Percentiles rank a stretch among this genome's conserved stretches.
phyloP scores from a whole-genome alignment of 2,888 invertebrate genomes.

The Tetragonisca angustula region DNA sequence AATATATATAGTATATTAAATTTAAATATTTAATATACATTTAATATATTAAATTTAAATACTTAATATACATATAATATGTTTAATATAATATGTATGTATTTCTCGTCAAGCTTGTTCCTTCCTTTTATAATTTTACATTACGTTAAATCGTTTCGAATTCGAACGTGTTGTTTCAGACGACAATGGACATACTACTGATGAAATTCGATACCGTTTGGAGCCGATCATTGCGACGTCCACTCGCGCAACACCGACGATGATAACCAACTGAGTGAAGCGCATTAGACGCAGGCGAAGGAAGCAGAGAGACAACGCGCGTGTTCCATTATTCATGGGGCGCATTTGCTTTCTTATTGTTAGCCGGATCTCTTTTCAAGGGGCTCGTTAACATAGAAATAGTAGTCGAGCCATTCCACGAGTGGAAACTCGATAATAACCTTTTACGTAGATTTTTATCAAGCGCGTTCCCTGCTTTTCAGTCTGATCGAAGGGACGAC shows the following conservation, averaged over 20 bases:
- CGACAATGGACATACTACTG: no score
- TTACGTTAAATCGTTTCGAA: no score
- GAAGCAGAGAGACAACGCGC: slow-evolving; percentile 27
- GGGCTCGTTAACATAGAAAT: slow-evolving; percentile 51
- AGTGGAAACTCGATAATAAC: slow-evolving; percentile 44
- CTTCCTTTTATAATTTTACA: no score
- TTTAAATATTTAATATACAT: no score
- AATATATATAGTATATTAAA: no score
- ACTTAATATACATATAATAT: no score
- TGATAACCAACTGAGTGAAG: slow-evolving; percentile 47
- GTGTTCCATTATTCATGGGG: slow-evolving; percentile 57
- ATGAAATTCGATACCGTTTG: neutral
- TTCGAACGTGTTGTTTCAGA: no score
- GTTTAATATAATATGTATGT: no score
- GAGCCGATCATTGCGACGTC: slow-evolving; percentile 7
- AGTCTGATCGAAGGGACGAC: neutral
- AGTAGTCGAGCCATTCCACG: slow-evolving; percentile 18
- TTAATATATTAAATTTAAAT: no score
- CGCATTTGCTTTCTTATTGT: slow-evolving; percentile 41
- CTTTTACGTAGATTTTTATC: slow-evolving; percentile 52
- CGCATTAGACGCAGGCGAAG: slow-evolving; percentile 18
- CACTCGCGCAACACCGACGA: slow-evolving; percentile 11
- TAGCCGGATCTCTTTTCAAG: slow-evolving; percentile 42
- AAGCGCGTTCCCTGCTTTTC: no score
- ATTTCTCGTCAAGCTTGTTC: no score